These are phyloP conservation scores for Byasa hedistus DNA, from an alignment of 2,888 invertebrate species.

Conservation along the genomic window DNA sequence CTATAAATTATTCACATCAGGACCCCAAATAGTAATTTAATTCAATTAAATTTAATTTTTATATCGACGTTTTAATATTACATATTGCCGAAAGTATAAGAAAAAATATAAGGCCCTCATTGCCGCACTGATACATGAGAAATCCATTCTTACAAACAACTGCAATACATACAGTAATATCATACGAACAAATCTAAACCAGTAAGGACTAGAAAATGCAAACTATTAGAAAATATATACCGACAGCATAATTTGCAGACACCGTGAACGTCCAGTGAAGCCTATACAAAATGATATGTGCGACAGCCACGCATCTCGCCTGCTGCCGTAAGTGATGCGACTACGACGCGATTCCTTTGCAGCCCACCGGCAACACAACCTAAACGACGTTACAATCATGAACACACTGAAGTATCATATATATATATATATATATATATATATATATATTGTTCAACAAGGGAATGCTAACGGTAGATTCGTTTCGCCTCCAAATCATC, in stretches of 20 bases:
- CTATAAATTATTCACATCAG: conserved; percentile 3
- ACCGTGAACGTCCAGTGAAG: conserved; percentile 48
- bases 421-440: too few species aligned
- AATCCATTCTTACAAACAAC: not conserved
- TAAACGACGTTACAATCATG: conserved; percentile 45
- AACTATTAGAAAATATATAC: conserved; percentile 59
- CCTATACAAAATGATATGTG: conserved; percentile 65
- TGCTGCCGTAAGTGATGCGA: conserved; percentile 50
- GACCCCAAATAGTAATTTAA: not conserved
- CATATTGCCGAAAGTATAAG: not conserved
- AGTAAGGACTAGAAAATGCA: conserved; percentile 78
- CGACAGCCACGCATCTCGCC: conserved; percentile 32
- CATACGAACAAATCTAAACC: conserved; percentile 55
- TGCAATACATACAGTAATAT: too few species aligned
- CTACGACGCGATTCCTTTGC: conserved; percentile 41
- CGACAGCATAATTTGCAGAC: conserved; percentile 45
- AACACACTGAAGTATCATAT: conserved; percentile 60
- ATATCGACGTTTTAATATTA: not conserved
- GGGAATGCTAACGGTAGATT: conserved; percentile 35
- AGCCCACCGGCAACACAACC: conserved; percentile 44
- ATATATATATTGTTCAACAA: conserved; percentile 55
- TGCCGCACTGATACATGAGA: not conserved
- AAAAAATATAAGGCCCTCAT: not conserved
- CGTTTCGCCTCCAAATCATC: conserved; percentile 18
- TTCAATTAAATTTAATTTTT: not conserved